phyloP scores from a whole-genome alignment of 2,888 invertebrate species.

The Drosophila barbarae region DNA sequence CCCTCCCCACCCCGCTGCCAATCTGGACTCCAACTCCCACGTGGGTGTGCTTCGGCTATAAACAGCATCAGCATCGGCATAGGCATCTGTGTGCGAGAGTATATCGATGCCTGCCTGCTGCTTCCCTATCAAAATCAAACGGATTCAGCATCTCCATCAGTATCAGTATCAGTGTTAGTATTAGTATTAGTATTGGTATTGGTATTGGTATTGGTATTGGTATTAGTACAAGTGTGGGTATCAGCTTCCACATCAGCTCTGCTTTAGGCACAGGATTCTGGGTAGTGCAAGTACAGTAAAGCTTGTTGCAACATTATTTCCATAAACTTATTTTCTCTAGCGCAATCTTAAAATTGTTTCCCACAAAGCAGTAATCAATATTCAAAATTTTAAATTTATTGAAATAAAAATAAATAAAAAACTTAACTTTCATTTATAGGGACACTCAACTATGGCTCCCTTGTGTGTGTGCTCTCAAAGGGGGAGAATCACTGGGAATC shows the following conservation, averaged over 20 bases:
- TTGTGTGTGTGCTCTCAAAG: conserved; percentile 3
- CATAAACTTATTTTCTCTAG: too few species aligned
- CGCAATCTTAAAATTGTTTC: not conserved
- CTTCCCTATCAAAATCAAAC: conserved; percentile 28
- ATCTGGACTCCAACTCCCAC: conserved; percentile 10
- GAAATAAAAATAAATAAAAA: too few species aligned
- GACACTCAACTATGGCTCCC: not conserved
- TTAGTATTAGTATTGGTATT: not conserved
- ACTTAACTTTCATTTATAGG: not conserved
- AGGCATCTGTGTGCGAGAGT: conserved; percentile 14
- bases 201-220: conserved; percentile 9
- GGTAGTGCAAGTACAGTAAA: conserved; percentile 14
- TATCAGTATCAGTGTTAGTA: conserved; percentile 18
- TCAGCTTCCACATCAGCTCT: conserved; percentile 9
- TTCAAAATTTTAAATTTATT: too few species aligned
- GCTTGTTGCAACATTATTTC: not conserved
- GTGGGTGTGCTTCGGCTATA: conserved; percentile 45
- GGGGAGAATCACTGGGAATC: not conserved
- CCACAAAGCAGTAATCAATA: too few species aligned
- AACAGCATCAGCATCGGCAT: conserved; percentile 47
- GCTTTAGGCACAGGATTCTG: not conserved
- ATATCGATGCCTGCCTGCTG: conserved; percentile 16
- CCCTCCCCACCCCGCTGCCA: not conserved
- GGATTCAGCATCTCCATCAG: conserved; percentile 20
- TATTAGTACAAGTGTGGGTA: conserved; percentile 9